Conservation (phyloP, 2,113 vertebrate genomes). For the Podocnemis expansa region DNA sequence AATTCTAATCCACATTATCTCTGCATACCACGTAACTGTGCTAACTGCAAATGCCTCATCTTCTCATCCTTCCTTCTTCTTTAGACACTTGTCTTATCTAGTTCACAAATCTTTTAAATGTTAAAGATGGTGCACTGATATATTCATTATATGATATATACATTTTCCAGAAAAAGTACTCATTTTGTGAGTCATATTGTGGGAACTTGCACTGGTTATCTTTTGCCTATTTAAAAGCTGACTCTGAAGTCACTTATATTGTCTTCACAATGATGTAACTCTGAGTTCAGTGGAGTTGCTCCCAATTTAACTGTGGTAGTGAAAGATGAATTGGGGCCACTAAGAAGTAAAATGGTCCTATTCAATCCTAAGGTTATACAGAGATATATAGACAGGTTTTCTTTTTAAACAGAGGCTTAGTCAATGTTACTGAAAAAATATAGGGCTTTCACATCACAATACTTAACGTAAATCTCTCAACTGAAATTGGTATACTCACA, state of each 20-base stretch:
- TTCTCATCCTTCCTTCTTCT: not conserved
- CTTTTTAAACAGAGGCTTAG: not conserved
- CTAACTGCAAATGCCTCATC: not conserved
- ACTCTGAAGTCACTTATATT: constrained; percentile 7
- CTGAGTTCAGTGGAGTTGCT: not conserved
- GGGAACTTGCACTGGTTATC: not conserved
- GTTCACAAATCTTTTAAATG: not conserved
- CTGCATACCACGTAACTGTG: not conserved
- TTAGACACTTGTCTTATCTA: not conserved
- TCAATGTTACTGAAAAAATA: not conserved
- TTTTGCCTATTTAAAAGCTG: not conserved
- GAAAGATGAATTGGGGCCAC: not conserved
- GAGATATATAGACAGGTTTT: not conserved
- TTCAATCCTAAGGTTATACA: not conserved
- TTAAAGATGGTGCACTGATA: not conserved
- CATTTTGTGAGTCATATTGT: not conserved
- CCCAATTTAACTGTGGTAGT: not conserved
- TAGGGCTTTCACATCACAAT: not conserved
- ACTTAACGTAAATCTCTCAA: not conserved
- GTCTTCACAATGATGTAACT: not conserved
- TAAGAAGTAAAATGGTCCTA: not conserved
- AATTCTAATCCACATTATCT: rapidly evolving
- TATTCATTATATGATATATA: not conserved
- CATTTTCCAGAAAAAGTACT: not conserved
- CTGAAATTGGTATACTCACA: not conserved